Evolutionary conservation across 2,113 vertebrate genomes (phyloP).

Genomic region (Mesocricetus auratus): DNA sequence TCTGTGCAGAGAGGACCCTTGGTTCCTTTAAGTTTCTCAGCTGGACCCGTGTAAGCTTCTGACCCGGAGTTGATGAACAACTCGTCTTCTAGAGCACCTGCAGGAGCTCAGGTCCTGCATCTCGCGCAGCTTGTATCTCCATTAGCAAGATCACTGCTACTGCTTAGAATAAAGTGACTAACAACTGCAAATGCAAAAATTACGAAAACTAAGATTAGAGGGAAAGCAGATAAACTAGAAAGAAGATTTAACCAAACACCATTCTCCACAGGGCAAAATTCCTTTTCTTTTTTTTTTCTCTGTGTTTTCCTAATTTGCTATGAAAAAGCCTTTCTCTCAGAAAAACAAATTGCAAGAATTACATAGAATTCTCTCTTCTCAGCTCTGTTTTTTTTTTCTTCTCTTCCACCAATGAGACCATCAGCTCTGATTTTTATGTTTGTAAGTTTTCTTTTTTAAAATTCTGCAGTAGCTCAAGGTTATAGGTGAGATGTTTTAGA

Average conservation of each 20-base stretch:
- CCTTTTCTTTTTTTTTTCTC: not conserved
- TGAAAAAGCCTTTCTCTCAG: not conserved
- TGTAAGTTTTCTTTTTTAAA: not conserved
- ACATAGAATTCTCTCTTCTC: not conserved
- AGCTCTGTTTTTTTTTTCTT: not conserved
- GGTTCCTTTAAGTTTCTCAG: not conserved
- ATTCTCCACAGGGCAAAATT: not conserved
- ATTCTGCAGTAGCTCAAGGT: not conserved
- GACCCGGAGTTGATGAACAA: not conserved
- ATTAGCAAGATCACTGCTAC: not conserved
- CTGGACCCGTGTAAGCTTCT: fast-evolving
- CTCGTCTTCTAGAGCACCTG: fast-evolving
- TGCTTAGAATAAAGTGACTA: not conserved
- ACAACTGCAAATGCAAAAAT: not conserved
- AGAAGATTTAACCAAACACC: not conserved
- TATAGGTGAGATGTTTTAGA: not conserved
- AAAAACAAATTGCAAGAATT: not conserved
- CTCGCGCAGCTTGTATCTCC: fast-evolving
- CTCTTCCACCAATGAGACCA: too few relatives aligned
- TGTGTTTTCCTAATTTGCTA: not conserved
- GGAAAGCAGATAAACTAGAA: not conserved
- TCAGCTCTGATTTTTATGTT: not conserved
- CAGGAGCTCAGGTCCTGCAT: not conserved
- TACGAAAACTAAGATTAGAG: not conserved
- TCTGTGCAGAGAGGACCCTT: not conserved